phyloP scores from a whole-genome alignment of 2,888 invertebrate species.

The Byasa hedistus region DNA sequence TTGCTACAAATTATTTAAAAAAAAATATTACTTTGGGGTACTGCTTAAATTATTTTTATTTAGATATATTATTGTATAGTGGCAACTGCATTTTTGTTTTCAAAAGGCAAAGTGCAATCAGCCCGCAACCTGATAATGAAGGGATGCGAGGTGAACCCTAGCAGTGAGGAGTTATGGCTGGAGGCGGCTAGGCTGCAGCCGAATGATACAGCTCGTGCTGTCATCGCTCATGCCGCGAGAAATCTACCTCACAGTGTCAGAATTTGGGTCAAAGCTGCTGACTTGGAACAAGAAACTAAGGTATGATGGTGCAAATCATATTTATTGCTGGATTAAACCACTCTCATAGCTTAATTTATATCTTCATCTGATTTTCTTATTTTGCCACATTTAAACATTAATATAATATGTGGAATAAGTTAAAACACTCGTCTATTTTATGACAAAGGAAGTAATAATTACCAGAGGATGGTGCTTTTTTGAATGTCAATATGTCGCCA shows the following conservation, averaged over 20 bases:
- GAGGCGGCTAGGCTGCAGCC: slow-evolving; percentile 97
- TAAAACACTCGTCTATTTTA: no score
- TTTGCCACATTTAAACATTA: no score
- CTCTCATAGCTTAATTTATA: neutral
- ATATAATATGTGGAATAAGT: no score
- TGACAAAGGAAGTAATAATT: no score
- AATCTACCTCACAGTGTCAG: slow-evolving; percentile 97
- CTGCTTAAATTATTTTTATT: no score
- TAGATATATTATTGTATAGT: no score
- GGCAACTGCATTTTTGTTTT: no score
- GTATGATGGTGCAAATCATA: slow-evolving; percentile 41
- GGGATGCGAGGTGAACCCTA: slow-evolving; percentile 97
- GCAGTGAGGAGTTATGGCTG: slow-evolving; percentile 98
- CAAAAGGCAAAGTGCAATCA: slow-evolving; percentile 89
- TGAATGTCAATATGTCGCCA: no score
- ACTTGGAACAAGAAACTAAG: slow-evolving; percentile 94
- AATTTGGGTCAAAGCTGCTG: slow-evolving; percentile 99
- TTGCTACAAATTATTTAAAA: no score
- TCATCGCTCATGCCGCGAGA: slow-evolving; percentile 97
- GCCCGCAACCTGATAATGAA: slow-evolving; percentile 99
- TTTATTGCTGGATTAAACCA: neutral
- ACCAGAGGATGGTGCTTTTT: no score
- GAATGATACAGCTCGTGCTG: slow-evolving; percentile 94
- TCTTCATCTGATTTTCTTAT: no score
- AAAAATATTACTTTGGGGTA: no score